A percentile compares a stretch with the other conserved stretches of the same genome.
These are phyloP conservation scores for Aplocera efformata DNA, from an alignment of 2,888 invertebrate species.

Conservation along the genomic window DNA sequence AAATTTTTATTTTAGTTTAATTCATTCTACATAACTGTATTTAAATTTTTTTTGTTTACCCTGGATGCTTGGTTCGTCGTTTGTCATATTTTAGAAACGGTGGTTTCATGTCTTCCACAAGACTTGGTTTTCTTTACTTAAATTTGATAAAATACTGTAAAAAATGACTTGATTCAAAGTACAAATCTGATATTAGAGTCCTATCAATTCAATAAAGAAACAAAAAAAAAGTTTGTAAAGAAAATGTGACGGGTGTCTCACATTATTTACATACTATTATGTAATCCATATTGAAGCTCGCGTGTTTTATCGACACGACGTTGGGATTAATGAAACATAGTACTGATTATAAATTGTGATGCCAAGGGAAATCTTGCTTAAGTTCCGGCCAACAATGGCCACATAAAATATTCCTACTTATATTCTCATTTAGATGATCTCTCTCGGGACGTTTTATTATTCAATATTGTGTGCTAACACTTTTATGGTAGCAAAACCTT, in stretches of 20 bases:
- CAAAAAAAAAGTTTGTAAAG: too few species aligned
- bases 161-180: too few species aligned
- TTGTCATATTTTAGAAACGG: too few species aligned
- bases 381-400: slow-evolving; percentile 56
- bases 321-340: slow-evolving; percentile 53
- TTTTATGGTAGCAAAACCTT: slow-evolving; percentile 30
- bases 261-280: slow-evolving; percentile 8
- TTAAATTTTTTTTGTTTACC: too few species aligned
- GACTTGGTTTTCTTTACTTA: too few species aligned
- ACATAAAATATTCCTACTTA: slow-evolving; percentile 57
- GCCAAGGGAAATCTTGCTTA: slow-evolving; percentile 66
- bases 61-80: too few species aligned
- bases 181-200: too few species aligned
- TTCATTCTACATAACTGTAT: too few species aligned
- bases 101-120: too few species aligned
- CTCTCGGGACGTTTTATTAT: slow-evolving; percentile 45
- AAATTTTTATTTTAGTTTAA: too few species aligned
- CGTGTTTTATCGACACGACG: slow-evolving; percentile 46
- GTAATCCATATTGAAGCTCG: slow-evolving; percentile 9
- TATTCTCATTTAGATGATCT: slow-evolving; percentile 50
- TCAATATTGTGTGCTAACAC: slow-evolving; percentile 41
- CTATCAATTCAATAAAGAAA: too few species aligned
- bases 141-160: too few species aligned
- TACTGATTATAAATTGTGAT: slow-evolving; percentile 60
- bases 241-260: slow-evolving; percentile 1